Percentiles rank a stretch among this genome's conserved stretches.
Conservation (phyloP, 2,113 vertebrate species). For the Hippolais icterina region DNA sequence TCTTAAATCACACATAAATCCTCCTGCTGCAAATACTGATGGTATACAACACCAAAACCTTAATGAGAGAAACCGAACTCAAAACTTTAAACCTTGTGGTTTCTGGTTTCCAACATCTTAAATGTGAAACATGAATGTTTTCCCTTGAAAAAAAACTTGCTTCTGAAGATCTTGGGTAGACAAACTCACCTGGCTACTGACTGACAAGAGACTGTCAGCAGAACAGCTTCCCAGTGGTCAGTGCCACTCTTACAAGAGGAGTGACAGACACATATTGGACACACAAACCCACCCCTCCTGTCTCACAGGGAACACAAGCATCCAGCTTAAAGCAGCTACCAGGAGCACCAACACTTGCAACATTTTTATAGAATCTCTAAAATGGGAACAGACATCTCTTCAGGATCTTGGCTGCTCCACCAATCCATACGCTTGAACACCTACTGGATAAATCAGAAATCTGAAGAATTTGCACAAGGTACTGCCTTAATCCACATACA, state of each 20-base stretch:
- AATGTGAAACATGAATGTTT: not conserved
- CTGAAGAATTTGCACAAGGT: not conserved
- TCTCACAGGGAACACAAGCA: not conserved
- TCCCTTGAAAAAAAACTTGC: not conserved
- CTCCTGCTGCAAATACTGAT: not conserved
- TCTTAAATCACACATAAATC: not conserved
- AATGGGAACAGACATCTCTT: not conserved
- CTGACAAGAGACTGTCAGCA: not conserved
- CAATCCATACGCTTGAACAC: not conserved
- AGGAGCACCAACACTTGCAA: not conserved
- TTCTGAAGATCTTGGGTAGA: not conserved
- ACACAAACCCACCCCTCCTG: not conserved
- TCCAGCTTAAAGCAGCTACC: not conserved
- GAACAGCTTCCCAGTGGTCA: not conserved
- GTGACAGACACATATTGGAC: not conserved
- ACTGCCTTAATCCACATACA: not conserved
- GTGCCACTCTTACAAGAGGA: not conserved
- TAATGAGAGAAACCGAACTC: not conserved
- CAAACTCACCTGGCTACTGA: not conserved
- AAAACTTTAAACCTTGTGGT: not conserved
- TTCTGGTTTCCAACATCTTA: not conserved
- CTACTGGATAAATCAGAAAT: not conserved
- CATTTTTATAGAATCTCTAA: not conserved
- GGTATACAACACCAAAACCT: not conserved
- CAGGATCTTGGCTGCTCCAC: slow-evolving; percentile 3